Conservation (phyloP, 2,888 invertebrate species). For the Apotomis capreana region DNA sequence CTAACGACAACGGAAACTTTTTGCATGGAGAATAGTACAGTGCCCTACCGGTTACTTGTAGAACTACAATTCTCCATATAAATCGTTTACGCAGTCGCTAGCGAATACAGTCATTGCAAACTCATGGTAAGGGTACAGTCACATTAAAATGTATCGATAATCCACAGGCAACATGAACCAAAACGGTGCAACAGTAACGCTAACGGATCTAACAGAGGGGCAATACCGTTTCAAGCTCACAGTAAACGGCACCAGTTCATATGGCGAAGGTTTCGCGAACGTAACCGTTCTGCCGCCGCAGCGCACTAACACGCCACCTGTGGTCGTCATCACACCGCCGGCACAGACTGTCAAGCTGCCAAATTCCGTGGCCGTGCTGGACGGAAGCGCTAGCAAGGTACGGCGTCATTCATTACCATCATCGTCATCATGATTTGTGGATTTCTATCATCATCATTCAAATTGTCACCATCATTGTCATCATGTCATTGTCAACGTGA, state of each 20-base stretch:
- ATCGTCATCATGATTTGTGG: too few species aligned
- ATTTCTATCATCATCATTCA: too few species aligned
- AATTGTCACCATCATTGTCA: too few species aligned
- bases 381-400: slow-evolving; percentile 89
- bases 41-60: too few species aligned
- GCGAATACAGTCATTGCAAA: too few species aligned
- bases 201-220: slow-evolving; percentile 93
- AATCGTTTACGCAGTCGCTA: too few species aligned
- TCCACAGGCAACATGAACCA: slow-evolving; percentile 89
- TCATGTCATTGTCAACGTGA: too few species aligned
- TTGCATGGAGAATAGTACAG: slow-evolving; percentile 23
- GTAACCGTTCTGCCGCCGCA: slow-evolving; percentile 94
- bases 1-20: too few species aligned
- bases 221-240: slow-evolving; percentile 92
- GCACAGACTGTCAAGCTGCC: slow-evolving; percentile 94
- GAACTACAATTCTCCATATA: too few species aligned
- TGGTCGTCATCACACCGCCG: slow-evolving; percentile 93
- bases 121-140: not conserved
- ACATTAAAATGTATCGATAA: slow-evolving; percentile 14
- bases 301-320: slow-evolving; percentile 91
- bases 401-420: not conserved
- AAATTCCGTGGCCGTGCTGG: slow-evolving; percentile 94
- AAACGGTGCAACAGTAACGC: slow-evolving; percentile 91
- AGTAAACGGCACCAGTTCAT: slow-evolving; percentile 90
- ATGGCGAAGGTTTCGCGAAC: slow-evolving; percentile 93